These are phyloP conservation scores for Agrochola lychnidis DNA, from an alignment of 2,888 invertebrate species.

Conservation along the genomic window DNA sequence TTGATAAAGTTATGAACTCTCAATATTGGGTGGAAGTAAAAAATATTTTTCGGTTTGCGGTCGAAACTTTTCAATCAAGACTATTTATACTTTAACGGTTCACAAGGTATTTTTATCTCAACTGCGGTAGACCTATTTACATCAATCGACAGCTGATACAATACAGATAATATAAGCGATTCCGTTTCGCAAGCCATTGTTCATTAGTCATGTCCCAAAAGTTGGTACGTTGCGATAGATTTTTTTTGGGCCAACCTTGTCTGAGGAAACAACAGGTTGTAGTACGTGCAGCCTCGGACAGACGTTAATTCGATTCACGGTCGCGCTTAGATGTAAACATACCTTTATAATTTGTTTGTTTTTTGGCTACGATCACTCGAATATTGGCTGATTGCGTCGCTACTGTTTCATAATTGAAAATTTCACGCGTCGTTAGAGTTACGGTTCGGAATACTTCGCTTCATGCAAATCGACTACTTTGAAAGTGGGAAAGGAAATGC, in stretches of 20 bases:
- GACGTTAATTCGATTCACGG: conserved; percentile 85
- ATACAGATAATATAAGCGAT: conserved; percentile 69
- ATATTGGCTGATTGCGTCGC: conserved; percentile 52
- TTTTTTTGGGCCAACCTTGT: conserved; percentile 83
- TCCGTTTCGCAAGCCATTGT: conserved; percentile 83
- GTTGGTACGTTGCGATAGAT: conserved; percentile 78
- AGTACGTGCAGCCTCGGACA: conserved; percentile 86
- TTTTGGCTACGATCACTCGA: conserved; percentile 67
- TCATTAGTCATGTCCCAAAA: conserved; percentile 87
- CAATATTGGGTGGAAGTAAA: neutral
- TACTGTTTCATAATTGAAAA: conserved; percentile 59
- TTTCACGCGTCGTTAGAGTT: conserved; percentile 54
- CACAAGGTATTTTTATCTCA: conserved; percentile 24
- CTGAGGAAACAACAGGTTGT: conserved; percentile 75
- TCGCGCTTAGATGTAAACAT: conserved; percentile 78
- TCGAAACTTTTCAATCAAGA: conserved; percentile 32
- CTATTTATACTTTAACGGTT: conserved; percentile 42
- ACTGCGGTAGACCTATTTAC: conserved; percentile 47
- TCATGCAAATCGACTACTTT: conserved; percentile 40
- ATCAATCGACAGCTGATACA: conserved; percentile 60
- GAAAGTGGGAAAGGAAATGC: conserved; percentile 62
- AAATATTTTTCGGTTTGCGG: neutral
- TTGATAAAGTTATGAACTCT: conserved; percentile 8
- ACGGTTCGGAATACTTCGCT: conserved; percentile 30
- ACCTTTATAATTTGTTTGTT: conserved; percentile 75